These are phyloP conservation scores for Arctocebus calabarensis DNA, from an alignment of 2,797 vertebrate species.

Conservation along the genomic window DNA sequence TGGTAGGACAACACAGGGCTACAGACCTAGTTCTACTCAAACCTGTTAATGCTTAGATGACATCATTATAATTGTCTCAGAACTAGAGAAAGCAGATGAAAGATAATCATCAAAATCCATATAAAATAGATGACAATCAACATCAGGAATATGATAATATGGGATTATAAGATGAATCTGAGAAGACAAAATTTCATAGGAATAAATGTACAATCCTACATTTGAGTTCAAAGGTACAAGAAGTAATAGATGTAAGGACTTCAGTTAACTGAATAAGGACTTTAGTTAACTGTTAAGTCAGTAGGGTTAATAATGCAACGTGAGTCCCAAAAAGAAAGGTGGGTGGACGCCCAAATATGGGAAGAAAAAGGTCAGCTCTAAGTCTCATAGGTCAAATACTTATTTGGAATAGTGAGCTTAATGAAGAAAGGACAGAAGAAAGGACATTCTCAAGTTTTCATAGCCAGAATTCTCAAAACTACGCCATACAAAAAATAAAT, in stretches of 20 bases:
- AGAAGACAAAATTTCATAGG: slow-evolving; percentile 13
- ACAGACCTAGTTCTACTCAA: background rate
- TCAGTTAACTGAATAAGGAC: background rate
- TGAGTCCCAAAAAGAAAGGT: background rate
- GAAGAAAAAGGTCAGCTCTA: background rate
- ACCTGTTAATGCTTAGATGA: too few species aligned
- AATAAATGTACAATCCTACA: background rate
- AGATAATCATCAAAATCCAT: too few species aligned
- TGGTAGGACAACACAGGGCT: background rate
- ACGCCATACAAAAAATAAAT: background rate
- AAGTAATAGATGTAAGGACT: background rate
- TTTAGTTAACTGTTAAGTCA: background rate
- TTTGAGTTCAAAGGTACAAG: background rate
- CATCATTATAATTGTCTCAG: too few species aligned
- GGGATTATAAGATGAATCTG: background rate
- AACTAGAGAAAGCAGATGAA: too few species aligned
- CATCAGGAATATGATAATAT: background rate
- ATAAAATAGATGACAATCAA: background rate
- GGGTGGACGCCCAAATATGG: background rate
- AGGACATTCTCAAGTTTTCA: background rate
- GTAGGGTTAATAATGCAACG: background rate
- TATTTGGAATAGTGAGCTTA: background rate
- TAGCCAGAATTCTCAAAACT: background rate
- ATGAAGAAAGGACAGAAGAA: background rate
- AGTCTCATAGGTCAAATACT: background rate